These are phyloP conservation scores for Castor canadensis DNA, from an alignment of 2,113 vertebrate genomes.

Conservation along the genomic window DNA sequence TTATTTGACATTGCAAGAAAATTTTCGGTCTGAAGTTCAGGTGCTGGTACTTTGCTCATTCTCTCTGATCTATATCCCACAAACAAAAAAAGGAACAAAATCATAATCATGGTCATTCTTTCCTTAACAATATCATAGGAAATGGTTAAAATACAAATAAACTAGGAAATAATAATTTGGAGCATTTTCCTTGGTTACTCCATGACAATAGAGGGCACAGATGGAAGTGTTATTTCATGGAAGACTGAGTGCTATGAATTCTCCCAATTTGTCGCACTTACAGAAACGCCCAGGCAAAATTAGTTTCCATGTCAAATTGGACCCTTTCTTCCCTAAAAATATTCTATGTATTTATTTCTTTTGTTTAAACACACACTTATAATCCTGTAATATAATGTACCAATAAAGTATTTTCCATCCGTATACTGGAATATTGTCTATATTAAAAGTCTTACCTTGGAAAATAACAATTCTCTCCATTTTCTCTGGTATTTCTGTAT, in stretches of 20 bases:
- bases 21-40: neutral
- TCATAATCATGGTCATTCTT: neutral
- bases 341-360: neutral
- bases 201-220: conserved; percentile 20
- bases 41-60: neutral
- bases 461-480: neutral
- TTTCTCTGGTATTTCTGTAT: neutral
- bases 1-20: neutral
- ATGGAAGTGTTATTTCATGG: conserved; percentile 58
- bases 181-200: conserved; percentile 57
- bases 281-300: conserved; percentile 38
- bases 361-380: neutral
- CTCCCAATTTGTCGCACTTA: conserved; percentile 28
- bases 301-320: neutral
- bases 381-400: neutral
- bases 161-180: neutral
- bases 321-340: neutral
- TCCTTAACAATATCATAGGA: neutral
- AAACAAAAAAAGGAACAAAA: neutral
- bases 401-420: neutral
- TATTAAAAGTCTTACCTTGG: neutral
- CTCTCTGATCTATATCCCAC: neutral
- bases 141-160: conserved; percentile 6
- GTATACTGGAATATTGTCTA: neutral
- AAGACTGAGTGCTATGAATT: conserved; percentile 42